Evolutionary conservation across 2,888 invertebrate species (phyloP).

Genomic region (Allophyes oxyacanthae): DNA sequence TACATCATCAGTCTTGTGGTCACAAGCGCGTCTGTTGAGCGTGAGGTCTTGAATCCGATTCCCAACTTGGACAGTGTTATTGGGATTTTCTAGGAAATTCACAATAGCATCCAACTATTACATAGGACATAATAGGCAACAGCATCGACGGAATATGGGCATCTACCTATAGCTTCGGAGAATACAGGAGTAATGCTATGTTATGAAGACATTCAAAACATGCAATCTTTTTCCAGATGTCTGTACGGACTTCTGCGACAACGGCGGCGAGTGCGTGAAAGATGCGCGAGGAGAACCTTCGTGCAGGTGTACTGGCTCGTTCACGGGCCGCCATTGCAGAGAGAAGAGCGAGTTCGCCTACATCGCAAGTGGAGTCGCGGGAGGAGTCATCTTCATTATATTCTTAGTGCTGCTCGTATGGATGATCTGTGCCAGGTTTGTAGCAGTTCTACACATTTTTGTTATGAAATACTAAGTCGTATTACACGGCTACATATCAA

Average conservation of each 20-base stretch:
- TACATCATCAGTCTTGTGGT: too few species aligned
- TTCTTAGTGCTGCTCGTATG: conserved; percentile 97
- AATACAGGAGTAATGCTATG: too few species aligned
- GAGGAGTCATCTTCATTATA: conserved; percentile 97
- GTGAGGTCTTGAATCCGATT: too few species aligned
- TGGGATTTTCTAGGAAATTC: too few species aligned
- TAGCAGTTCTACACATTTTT: background rate
- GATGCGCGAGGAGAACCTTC: conserved; percentile 95
- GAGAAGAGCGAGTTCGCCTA: conserved; percentile 98
- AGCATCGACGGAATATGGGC: too few species aligned
- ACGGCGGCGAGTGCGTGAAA: conserved; percentile 96
- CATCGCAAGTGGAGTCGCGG: conserved; percentile 97
- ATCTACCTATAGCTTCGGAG: too few species aligned
- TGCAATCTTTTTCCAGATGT: conserved; percentile 89
- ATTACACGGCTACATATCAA: too few species aligned
- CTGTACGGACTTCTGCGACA: conserved; percentile 96
- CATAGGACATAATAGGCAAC: too few species aligned
- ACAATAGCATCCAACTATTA: too few species aligned
- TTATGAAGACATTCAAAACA: background rate
- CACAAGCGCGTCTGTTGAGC: too few species aligned
- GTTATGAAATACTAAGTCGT: background rate
- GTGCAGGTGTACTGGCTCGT: conserved; percentile 97
- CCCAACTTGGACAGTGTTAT: too few species aligned
- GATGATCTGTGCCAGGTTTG: conserved; percentile 98
- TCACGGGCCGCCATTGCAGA: conserved; percentile 96